A percentile compares a stretch with the other conserved stretches of the same genome.
phyloP scores from a whole-genome alignment of 1,140 invertebrate genomes.

The Sycophaga agraensis region DNA sequence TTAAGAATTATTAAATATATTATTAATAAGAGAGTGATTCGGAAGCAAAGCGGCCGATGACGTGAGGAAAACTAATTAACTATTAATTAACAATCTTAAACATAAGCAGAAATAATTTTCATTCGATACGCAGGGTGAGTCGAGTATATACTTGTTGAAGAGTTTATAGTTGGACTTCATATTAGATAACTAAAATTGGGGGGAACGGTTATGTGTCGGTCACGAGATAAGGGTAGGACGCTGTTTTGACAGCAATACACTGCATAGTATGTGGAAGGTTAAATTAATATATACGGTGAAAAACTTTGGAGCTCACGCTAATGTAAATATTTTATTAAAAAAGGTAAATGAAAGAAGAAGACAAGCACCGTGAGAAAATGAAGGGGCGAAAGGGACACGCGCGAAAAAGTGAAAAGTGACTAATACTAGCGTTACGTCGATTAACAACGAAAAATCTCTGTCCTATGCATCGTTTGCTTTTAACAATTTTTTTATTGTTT shows the following conservation, averaged over 20 bases:
- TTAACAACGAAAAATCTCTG: conserved; percentile 47
- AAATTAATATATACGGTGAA: neutral
- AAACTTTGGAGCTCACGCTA: neutral
- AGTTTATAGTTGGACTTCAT: conserved; percentile 54
- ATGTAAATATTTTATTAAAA: conserved; percentile 28
- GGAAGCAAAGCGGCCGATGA: conserved; percentile 9
- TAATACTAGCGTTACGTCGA: conserved; percentile 31
- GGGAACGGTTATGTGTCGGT: neutral
- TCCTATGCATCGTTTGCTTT: conserved; percentile 37
- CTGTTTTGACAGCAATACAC: too few species aligned
- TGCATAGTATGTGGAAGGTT: neutral
- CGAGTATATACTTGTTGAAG: conserved; percentile 48
- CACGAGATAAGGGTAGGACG: neutral
- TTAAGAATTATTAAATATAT: conserved; percentile 21
- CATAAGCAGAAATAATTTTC: conserved; percentile 39
- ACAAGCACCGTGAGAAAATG: neutral
- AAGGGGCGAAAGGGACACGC: neutral
- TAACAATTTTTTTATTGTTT: neutral
- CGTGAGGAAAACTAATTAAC: conserved; percentile 31
- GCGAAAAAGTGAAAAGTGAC: conserved; percentile 5
- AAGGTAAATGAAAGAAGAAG: neutral
- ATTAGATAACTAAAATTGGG: conserved; percentile 42
- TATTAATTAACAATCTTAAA: conserved; percentile 35
- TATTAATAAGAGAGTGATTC: conserved; percentile 14
- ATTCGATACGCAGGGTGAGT: conserved; percentile 51